Evolutionary conservation across 2,113 vertebrate genomes (phyloP).

Genomic region (Corythaixoides concolor): DNA sequence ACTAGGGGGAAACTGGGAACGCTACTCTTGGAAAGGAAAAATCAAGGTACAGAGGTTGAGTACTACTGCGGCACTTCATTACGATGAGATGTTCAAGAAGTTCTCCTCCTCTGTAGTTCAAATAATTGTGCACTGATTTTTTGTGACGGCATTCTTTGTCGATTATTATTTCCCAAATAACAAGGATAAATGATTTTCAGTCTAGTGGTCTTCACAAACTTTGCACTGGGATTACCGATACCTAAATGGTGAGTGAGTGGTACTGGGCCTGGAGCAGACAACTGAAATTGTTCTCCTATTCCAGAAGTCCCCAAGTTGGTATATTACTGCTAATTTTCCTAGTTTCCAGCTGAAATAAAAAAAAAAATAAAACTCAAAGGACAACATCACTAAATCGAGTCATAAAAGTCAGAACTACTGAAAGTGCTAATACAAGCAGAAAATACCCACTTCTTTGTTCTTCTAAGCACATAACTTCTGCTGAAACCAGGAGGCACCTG

Average conservation of each 20-base stretch:
- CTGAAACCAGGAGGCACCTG: neutral
- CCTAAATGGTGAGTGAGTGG: too few relatives aligned
- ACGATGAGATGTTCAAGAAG: neutral
- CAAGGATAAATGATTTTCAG: neutral
- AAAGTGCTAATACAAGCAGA: neutral
- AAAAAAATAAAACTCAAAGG: neutral
- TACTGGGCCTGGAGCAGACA: neutral
- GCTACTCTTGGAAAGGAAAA: neutral
- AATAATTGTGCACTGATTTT: neutral
- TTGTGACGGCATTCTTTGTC: neutral
- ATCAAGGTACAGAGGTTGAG: accelerated
- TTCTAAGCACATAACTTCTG: neutral
- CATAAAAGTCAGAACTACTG: neutral
- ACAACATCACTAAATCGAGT: neutral
- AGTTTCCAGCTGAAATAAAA: neutral
- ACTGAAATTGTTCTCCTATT: accelerated
- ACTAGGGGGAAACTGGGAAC: neutral
- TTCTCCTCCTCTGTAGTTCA: neutral
- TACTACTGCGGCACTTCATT: accelerated
- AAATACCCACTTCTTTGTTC: neutral
- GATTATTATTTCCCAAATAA: neutral
- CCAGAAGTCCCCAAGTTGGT: neutral
- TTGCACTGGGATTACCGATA: neutral
- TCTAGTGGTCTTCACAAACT: neutral
- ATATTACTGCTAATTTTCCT: neutral